A percentile compares a stretch with the other conserved stretches of the same genome.
Evolutionary conservation across 2,113 vertebrate species (phyloP).

Genomic region (Cololabis saira): DNA sequence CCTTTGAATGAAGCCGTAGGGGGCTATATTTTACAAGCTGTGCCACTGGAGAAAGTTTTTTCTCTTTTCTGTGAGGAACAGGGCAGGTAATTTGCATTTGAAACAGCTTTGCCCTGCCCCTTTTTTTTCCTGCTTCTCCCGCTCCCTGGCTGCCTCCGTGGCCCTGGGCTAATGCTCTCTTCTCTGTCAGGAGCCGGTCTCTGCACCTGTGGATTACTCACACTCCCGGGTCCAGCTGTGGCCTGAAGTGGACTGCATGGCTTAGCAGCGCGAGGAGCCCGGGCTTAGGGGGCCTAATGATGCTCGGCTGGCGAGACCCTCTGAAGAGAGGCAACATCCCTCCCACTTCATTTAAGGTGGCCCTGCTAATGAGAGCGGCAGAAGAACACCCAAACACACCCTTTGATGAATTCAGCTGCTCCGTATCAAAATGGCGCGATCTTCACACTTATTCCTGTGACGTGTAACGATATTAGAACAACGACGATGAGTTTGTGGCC

Average conservation of each 20-base stretch:
- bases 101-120: slow-evolving; percentile 72
- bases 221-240: slow-evolving; percentile 56
- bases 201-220: slow-evolving; percentile 82
- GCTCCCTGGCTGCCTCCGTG: slow-evolving; percentile 60
- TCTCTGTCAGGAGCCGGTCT: slow-evolving; percentile 60
- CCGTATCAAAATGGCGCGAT: neutral
- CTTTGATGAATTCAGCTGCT: neutral
- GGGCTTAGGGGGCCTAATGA: slow-evolving; percentile 67
- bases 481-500: neutral
- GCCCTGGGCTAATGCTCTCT: slow-evolving; percentile 79
- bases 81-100: slow-evolving; percentile 81
- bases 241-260: slow-evolving; percentile 49
- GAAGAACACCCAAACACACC: neutral
- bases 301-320: slow-evolving; percentile 54
- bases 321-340: slow-evolving; percentile 35
- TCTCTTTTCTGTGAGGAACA: slow-evolving; percentile 55
- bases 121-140: slow-evolving; percentile 34
- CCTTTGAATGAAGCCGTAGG: slow-evolving; percentile 75
- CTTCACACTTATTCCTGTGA: neutral
- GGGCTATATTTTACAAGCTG: slow-evolving; percentile 79
- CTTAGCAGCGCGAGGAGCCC: slow-evolving; percentile 49
- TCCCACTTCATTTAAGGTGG: slow-evolving; percentile 54
- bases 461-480: too few species aligned
- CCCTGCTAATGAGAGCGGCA: slow-evolving; percentile 34
- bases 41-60: slow-evolving; percentile 70